Evolutionary conservation across 2,888 invertebrate species (phyloP), one percentile per base, ranked within the genome.

Genomic region (Clitarchus hookeri): DNA sequence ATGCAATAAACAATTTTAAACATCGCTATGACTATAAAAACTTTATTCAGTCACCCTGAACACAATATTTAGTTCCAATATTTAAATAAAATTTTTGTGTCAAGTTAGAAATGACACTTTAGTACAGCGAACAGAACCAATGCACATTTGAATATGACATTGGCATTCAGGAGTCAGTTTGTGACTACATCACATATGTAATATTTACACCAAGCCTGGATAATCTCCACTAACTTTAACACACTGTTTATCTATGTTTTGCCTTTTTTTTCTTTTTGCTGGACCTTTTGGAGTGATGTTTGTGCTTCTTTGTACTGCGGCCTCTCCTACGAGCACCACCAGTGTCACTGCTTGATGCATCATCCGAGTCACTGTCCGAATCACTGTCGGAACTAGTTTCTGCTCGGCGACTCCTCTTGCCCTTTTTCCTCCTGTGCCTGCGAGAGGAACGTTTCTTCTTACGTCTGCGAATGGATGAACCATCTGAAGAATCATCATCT

Each of bases 331-430:
- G 79, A 12, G 83, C 86, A 8, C 77, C 79, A 36, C 84, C 87
- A 11, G 88, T 87, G 79, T 88, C 88, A 44, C 87, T 88, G 83
- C 88, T 88, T 11, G 87, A 88, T 65, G 85, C 87, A 25, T 88
- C 88, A 16, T 89, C 89, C 16, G 89, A 89, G 36, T 88, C 88
- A 9, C 89, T 88, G 44, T 89, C 89, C 19, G 88, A 88, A 9
- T 89, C 89, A 48, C 86, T 92, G 91, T 88, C 92, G 93, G 91
- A 94, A 95, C 89, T 94, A 94, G 91, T 94, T 94, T 89, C 93
- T 93, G 87, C 93, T 87, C 88, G 87, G 88, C 88, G 26, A 94
- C 89, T 93, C 93, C 87, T 93, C 83, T 86, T 84, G 83, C 78
- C 87, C 86, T 80, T 79, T 85, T 79, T 87, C 85, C 84, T 84